Conservation (phyloP, 2,888 invertebrate genomes). For the Cryptocheilus praepositus region DNA sequence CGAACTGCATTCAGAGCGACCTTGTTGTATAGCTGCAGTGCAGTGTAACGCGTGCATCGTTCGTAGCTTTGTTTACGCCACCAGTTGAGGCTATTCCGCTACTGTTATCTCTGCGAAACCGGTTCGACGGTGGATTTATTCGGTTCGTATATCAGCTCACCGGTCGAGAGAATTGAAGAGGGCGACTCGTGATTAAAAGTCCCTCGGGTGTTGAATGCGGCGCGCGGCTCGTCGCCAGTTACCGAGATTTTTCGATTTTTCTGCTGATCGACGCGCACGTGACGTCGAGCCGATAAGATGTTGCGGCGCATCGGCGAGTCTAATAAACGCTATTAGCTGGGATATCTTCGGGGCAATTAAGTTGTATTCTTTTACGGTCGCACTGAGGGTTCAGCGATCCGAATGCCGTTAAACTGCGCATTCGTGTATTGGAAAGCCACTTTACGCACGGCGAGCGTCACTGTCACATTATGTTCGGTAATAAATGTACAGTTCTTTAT, state of each 20-base stretch:
- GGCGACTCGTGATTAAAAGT: slow-evolving; percentile 58
- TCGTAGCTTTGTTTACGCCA: slow-evolving; percentile 62
- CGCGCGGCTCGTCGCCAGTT: slow-evolving; percentile 44
- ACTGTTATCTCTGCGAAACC: slow-evolving; percentile 61
- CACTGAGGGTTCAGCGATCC: background rate
- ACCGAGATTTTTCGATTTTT: slow-evolving; percentile 19
- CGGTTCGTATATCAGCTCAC: slow-evolving; percentile 65
- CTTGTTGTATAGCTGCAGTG: slow-evolving; percentile 28
- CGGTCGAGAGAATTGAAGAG: slow-evolving; percentile 63
- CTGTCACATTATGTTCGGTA: slow-evolving; percentile 26
- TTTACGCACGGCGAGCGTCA: no score
- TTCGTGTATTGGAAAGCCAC: background rate
- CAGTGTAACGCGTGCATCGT: slow-evolving; percentile 15
- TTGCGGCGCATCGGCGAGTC: slow-evolving; percentile 17
- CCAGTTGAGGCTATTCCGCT: slow-evolving; percentile 34
- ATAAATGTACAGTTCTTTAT: slow-evolving; percentile 61
- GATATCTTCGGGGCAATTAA: slow-evolving; percentile 31
- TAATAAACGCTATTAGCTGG: slow-evolving; percentile 23
- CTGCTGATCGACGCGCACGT: slow-evolving; percentile 28
- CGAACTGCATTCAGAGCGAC: slow-evolving; percentile 17
- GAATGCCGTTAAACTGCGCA: background rate
- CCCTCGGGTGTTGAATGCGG: slow-evolving; percentile 31
- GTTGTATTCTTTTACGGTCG: background rate
- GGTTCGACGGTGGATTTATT: slow-evolving; percentile 66
- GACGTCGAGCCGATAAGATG: slow-evolving; percentile 34